Percentiles rank a stretch among this genome's conserved stretches.
Conservation (phyloP, 2,888 invertebrate genomes). For the Andrena haemorrhoa region DNA sequence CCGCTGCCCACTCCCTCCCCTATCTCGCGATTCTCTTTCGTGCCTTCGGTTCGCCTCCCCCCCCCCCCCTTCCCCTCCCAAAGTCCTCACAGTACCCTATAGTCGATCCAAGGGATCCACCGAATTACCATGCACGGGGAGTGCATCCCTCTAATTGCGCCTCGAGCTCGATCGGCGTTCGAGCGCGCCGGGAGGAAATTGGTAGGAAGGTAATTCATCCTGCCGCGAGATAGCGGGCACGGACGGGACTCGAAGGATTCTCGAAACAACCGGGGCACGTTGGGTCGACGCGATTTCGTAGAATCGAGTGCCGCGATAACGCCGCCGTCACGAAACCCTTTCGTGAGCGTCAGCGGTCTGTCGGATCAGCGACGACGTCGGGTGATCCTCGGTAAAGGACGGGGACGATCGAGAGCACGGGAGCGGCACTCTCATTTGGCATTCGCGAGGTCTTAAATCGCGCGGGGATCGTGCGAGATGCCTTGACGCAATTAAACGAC, state of each 20-base stretch:
- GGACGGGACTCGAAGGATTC: constrained; percentile 52
- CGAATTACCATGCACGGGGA: constrained; percentile 75
- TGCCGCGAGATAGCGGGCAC: constrained; percentile 60
- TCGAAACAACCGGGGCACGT: constrained; percentile 52
- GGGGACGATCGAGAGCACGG: not conserved
- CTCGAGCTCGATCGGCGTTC: constrained; percentile 63
- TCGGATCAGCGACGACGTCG: constrained; percentile 63
- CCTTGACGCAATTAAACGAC: not conserved
- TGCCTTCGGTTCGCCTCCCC: not conserved
- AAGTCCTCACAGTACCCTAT: not conserved
- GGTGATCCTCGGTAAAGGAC: constrained; percentile 34
- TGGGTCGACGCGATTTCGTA: constrained; percentile 43
- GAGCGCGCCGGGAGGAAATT: constrained; percentile 65
- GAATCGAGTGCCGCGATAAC: constrained; percentile 59
- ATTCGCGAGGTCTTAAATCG: not conserved
- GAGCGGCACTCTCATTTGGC: constrained; percentile 5
- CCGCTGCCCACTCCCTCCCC: constrained; percentile 10
- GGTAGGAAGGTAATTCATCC: constrained; percentile 67
- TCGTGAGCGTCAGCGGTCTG: constrained; percentile 66
- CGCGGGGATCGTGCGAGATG: not conserved
- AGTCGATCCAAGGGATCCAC: constrained; percentile 51
- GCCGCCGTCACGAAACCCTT: constrained; percentile 54
- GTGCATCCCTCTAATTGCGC: constrained; percentile 77
- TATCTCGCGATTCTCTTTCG: constrained; percentile 14
- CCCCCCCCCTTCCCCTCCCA: constrained; percentile 8